phyloP scores from a whole-genome alignment of 2,888 invertebrate genomes.

The Acronicta alni region DNA sequence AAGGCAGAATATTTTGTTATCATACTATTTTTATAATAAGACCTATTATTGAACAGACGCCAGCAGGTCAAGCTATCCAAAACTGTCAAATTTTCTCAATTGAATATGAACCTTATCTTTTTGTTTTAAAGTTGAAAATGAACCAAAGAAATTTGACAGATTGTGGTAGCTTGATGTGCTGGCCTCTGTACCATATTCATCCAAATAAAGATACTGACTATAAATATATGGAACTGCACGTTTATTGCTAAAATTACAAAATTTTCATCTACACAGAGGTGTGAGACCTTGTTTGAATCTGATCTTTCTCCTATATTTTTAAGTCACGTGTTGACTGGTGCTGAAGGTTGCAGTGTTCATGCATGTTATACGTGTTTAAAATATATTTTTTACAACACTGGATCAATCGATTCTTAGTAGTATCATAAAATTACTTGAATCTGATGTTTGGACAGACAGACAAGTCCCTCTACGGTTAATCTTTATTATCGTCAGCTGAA shows the following conservation, averaged over 20 bases:
- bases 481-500: conserved; percentile 21
- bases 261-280: background rate
- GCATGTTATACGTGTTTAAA: conserved; percentile 37
- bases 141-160: too few species aligned
- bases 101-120: too few species aligned
- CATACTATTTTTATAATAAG: too few species aligned
- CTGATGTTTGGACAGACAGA: conserved; percentile 21
- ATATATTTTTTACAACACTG: conserved; percentile 40
- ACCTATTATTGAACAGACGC: too few species aligned
- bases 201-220: too few species aligned
- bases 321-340: conserved; percentile 34
- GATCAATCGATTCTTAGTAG: conserved; percentile 34
- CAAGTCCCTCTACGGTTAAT: conserved; percentile 28
- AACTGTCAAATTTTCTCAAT: too few species aligned
- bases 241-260: conserved; percentile 30
- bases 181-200: too few species aligned
- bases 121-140: too few species aligned
- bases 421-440: conserved; percentile 36
- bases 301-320: conserved; percentile 27
- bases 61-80: too few species aligned
- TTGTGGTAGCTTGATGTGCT: too few species aligned
- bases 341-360: conserved; percentile 27
- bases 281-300: conserved; percentile 30
- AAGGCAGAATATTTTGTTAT: too few species aligned
- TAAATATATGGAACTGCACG: conserved; percentile 30